Conservation (phyloP, 2,888 invertebrate genomes). For the Andrena praecox region DNA sequence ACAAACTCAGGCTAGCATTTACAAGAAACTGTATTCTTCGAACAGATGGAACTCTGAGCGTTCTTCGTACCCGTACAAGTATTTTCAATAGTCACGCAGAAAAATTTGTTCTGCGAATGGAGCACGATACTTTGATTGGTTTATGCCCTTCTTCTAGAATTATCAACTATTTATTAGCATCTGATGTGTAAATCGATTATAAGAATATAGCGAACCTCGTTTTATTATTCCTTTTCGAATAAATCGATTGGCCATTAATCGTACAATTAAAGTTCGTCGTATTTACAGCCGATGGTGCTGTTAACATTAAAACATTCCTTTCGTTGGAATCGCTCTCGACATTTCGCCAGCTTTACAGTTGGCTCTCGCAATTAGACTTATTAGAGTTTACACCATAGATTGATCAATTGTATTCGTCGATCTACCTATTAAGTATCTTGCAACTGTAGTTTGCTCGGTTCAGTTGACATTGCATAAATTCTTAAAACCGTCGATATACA, state of each 20-base stretch:
- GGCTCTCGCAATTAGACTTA: not conserved
- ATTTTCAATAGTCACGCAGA: too few relatives aligned
- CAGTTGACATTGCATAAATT: not conserved
- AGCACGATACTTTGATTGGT: too few relatives aligned
- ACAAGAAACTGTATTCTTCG: too few relatives aligned
- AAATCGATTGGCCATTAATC: not conserved
- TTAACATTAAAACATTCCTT: not conserved
- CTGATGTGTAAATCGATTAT: not conserved
- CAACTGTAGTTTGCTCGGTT: not conserved
- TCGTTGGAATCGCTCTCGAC: not conserved
- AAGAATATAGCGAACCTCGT: not conserved
- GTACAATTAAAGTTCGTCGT: not conserved
- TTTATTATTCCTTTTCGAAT: not conserved
- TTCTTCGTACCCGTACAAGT: too few relatives aligned
- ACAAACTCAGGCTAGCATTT: too few relatives aligned
- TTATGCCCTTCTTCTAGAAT: not conserved
- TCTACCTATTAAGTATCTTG: not conserved
- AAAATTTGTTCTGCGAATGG: too few relatives aligned
- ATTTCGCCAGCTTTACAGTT: not conserved
- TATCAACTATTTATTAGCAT: too few relatives aligned
- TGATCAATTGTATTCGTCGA: not conserved
- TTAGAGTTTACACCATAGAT: too few relatives aligned
- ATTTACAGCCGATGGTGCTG: not conserved
- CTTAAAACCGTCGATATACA: not conserved
- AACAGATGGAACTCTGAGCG: too few relatives aligned